phyloP scores from a whole-genome alignment of 2,113 vertebrate genomes.

The Uria aalge region DNA sequence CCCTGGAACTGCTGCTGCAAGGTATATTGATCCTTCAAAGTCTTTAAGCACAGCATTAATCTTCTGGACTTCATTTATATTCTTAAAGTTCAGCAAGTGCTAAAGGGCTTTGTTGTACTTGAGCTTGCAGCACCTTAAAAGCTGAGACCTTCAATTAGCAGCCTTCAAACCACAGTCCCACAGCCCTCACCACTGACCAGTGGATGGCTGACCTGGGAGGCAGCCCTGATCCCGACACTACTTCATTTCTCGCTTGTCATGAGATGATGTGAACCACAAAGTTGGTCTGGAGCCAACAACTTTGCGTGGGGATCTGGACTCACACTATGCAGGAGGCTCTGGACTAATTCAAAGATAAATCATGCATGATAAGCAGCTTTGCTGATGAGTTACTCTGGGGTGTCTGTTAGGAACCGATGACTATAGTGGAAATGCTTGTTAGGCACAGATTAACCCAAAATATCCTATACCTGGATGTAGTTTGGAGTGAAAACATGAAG shows the following conservation, averaged over 20 bases:
- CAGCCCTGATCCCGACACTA: not conserved
- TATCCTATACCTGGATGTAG: not conserved
- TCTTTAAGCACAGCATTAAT: not conserved
- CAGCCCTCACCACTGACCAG: not conserved
- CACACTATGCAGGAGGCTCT: not conserved
- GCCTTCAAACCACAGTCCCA: not conserved
- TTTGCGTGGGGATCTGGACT: not conserved
- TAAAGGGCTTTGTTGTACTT: not conserved
- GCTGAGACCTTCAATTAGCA: not conserved
- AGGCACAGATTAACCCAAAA: not conserved
- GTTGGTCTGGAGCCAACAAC: not conserved
- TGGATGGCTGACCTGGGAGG: not conserved
- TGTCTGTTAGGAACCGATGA: not conserved
- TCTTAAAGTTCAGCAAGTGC: not conserved
- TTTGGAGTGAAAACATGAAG: not conserved
- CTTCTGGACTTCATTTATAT: not conserved
- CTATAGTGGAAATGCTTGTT: not conserved
- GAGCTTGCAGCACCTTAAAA: not conserved
- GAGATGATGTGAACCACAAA: not conserved
- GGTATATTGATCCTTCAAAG: not conserved
- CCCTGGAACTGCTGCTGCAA: not conserved
- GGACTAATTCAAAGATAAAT: not conserved
- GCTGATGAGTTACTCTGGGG: not conserved
- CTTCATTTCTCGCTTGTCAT: not conserved
- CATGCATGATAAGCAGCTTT: not conserved